Evolutionary conservation across 2,113 vertebrate species (phyloP).

Genomic region (Felis catus): DNA sequence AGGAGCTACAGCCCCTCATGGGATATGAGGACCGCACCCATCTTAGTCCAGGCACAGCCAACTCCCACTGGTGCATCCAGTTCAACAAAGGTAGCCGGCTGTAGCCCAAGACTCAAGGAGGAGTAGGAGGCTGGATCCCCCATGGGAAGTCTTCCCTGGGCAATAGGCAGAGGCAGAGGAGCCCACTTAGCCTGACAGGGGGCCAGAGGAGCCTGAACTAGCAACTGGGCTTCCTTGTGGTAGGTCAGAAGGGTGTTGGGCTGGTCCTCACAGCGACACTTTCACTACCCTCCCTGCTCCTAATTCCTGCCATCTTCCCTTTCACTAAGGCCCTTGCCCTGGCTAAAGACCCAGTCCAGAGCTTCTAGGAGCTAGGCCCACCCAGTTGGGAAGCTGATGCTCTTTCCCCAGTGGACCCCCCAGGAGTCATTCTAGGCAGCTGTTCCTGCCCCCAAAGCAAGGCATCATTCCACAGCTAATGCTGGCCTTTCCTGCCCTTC

Average conservation of each 20-base stretch:
- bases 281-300: not conserved
- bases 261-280: slow-evolving; percentile 43
- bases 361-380: not conserved
- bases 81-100: slow-evolving; percentile 88
- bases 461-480: not conserved
- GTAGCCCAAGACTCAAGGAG: slow-evolving; percentile 63
- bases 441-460: slow-evolving; percentile 32
- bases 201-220: not conserved
- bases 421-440: slow-evolving; percentile 6
- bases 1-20: slow-evolving; percentile 94
- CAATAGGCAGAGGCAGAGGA: not conserved
- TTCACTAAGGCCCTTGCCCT: not conserved
- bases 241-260: slow-evolving; percentile 37
- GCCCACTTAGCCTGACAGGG: not conserved
- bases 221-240: not conserved
- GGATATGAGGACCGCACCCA: slow-evolving; percentile 81
- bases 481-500: not conserved
- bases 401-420: not conserved
- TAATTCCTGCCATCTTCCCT: not conserved
- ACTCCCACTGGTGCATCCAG: slow-evolving; percentile 82
- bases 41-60: slow-evolving; percentile 76
- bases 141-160: not conserved
- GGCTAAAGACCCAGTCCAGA: slow-evolving; percentile 18
- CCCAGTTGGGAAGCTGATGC: not conserved
- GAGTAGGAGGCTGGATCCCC: not conserved